Base-by-base conservation (phyloP, 2,113 vertebrate species). In the Myocastor coypus region DNA sequence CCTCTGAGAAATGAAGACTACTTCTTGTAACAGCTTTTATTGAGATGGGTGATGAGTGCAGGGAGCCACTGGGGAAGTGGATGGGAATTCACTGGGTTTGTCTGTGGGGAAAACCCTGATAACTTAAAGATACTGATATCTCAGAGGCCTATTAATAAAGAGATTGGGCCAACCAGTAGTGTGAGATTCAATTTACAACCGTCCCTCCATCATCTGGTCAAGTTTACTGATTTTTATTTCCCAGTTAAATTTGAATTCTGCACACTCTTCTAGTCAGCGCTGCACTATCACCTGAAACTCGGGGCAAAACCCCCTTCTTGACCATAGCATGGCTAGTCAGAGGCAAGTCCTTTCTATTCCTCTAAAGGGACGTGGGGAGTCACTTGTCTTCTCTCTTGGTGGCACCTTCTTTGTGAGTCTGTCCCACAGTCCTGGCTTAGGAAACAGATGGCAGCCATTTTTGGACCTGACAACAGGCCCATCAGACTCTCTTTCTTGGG, bases 191-290 rank as follows among this genome's bases (percentile, higher is more conserved):
- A n/a, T 68, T 69, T 94, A 34, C 32, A 95, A 11, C 16, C 52
- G n/a, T 87, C 61, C 50, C 89, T 71, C 50, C 91, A 57, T 40
- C 32, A 40, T 64, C 37, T n/a, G 57, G 2, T 92, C 84, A 61
- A 42, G 6, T 73, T 40, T 73, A 71, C n/a, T 61, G 22, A 83
- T 55, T 80, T 80, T 84, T 80, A 22, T 2, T 30, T 83, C 26
- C 11, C 78, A 75, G n/a, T 68, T 83, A 24, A 63, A 80, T 59
- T 96, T 89, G 80, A 93, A 95, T 89, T 71, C 5, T 80, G 7
- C 12, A 63, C 28, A 17, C 32, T 77, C 37, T 40, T 82, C n/a
- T 92, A 84, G 10, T 68, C n/a, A 84, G 75, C 32, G 7, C 14
- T 28, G 92, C 59, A 55, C 20, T n/a, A 7, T 66, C 42, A 86